Evolutionary conservation across 2,888 invertebrate species (phyloP), one percentile per base, ranked within the genome.

Genomic region (Tillus elongatus): DNA sequence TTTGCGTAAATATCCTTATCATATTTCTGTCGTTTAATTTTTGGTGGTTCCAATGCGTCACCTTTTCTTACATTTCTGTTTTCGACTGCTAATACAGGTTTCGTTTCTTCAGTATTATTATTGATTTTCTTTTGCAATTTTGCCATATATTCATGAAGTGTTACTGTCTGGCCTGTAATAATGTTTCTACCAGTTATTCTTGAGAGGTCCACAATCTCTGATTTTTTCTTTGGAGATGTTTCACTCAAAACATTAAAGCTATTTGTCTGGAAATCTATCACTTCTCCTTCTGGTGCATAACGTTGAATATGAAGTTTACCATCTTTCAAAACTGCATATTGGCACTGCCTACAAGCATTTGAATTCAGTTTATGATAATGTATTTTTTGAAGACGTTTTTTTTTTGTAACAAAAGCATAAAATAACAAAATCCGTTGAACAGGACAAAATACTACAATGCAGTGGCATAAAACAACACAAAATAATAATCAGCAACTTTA

Each of bases 111-210:
- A 10, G 11, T 6, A 6, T 8, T 29, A 4, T 8, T 4, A 3
- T 38, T 30, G 2, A 39, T 15, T 16, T 45, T 47, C 28, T 33
- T 41, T 32, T 49, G 40, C 10, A 52, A 31, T 36, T 51, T 57
- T 28, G 52, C 45, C 43, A 57, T 42, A 36, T 53, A 53, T 35
- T 44, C 49, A 8, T 53, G 45, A 12, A 56, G 40, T 1, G 51
- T 49, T 3, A 57, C 52, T 2, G 47, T 49, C 41, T 56, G 55
- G 6, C 57, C 57, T 2, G 57, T 56, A 16, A 54, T 38, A 6
- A 54, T 36, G 35, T 57, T 53, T 30, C 42, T 48, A 11, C 57
- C 57, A 26, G 28, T 38, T 4, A 36, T 35, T 13, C 13, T 35
- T 6, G 35, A 32, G n/a, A 35, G 9, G 13, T 35, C 35, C 30